Conservation (phyloP, 1,140 invertebrate genomes). For the Philotrypesis tridentata region DNA sequence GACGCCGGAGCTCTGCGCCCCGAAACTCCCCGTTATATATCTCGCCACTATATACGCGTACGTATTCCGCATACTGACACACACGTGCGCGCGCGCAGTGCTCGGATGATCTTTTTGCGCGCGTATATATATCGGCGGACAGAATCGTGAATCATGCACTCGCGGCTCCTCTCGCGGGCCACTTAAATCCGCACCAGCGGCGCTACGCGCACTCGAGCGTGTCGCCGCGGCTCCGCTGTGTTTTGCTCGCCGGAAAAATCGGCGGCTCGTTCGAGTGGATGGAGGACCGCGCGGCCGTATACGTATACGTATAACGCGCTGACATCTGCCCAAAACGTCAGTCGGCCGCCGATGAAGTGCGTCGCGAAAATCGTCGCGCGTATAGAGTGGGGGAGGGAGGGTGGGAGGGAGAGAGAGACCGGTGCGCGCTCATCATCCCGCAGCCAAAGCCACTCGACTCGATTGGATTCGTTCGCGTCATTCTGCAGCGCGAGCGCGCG, state of each 20-base stretch:
- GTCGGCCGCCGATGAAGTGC: constrained; percentile 18
- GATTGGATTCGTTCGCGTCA: constrained; percentile 46
- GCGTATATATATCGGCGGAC: too few species aligned
- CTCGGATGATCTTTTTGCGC: constrained; percentile 42
- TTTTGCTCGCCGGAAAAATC: constrained; percentile 30
- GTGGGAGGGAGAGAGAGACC: too few species aligned
- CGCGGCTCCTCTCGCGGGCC: too few species aligned
- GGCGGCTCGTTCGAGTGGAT: not conserved
- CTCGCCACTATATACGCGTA: too few species aligned
- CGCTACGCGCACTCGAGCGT: not conserved
- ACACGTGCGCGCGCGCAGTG: too few species aligned
- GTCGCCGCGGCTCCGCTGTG: not conserved
- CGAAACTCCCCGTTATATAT: too few species aligned
- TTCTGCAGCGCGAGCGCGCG: not conserved
- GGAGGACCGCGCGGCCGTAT: too few species aligned
- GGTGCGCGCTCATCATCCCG: not conserved
- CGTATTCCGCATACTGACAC: too few species aligned
- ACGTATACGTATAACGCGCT: too few species aligned
- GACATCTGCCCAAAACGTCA: constrained; percentile 30
- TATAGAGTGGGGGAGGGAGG: too few species aligned
- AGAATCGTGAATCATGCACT: constrained; percentile 31
- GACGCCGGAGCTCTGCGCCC: not conserved
- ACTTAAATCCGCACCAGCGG: not conserved
- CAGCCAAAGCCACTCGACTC: constrained; percentile 35
- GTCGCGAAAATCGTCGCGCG: constrained; percentile 2